phyloP scores from a whole-genome alignment of 2,797 vertebrate genomes.

The Phrynocephalus guinanensis region DNA sequence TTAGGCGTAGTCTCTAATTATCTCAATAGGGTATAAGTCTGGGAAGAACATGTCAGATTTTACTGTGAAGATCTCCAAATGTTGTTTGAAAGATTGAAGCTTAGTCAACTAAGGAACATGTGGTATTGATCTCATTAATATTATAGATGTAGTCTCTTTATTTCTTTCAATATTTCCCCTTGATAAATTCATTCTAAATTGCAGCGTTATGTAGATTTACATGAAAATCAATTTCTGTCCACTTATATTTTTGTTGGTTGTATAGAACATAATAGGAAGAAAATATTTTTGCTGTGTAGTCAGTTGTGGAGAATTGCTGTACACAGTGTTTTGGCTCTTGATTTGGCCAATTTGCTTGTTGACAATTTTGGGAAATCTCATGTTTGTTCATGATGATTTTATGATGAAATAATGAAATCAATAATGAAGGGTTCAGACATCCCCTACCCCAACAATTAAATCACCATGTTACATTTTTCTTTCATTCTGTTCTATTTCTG shows the following conservation, averaged over 20 bases:
- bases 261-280: background rate
- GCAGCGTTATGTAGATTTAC: background rate
- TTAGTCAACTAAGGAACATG: background rate
- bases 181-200: background rate
- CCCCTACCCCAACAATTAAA: background rate
- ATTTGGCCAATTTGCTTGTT: background rate
- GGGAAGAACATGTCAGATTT: background rate
- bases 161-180: background rate
- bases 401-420: background rate
- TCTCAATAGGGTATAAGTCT: background rate
- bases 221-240: background rate
- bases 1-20: background rate
- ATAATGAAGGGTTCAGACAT: background rate
- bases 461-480: background rate
- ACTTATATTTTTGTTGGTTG: background rate
- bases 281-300: background rate
- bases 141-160: background rate
- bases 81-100: background rate
- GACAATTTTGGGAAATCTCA: too few relatives aligned
- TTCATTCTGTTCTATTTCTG: background rate
- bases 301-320: background rate
- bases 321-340: background rate
- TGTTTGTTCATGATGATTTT: background rate
- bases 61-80: background rate
- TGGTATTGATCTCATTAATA: background rate